Conservation (phyloP, 1,140 invertebrate species). For the Spodoptera litura region DNA sequence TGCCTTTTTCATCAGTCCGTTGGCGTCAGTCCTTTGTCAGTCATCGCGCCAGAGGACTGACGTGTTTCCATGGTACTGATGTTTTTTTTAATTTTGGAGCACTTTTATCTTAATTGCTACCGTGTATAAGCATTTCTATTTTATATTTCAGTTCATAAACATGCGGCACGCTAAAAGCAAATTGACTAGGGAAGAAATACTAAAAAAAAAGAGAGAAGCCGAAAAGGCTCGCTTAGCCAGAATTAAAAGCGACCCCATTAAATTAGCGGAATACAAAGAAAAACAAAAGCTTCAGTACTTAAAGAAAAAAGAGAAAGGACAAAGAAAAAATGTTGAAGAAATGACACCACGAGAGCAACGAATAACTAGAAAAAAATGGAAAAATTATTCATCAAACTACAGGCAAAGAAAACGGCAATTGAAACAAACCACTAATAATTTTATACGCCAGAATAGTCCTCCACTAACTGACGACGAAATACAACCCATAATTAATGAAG, state of each 20-base stretch:
- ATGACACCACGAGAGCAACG: slow-evolving; percentile 51
- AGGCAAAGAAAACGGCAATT: slow-evolving; percentile 23
- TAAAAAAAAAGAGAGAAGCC: slow-evolving; percentile 53
- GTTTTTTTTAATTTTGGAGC: too few species aligned
- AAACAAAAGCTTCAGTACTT: slow-evolving; percentile 52
- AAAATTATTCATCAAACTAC: slow-evolving; percentile 44
- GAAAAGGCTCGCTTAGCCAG: slow-evolving; percentile 50
- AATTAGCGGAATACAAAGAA: slow-evolving; percentile 58
- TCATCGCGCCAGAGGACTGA: too few species aligned
- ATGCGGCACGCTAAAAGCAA: slow-evolving; percentile 39
- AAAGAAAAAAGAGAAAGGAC: slow-evolving; percentile 47
- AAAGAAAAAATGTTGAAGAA: slow-evolving; percentile 49
- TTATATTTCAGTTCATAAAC: too few species aligned
- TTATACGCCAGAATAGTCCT: slow-evolving; percentile 42
- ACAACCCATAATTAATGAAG: neutral
- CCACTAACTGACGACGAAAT: slow-evolving; percentile 37
- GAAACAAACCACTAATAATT: slow-evolving; percentile 38
- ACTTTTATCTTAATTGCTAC: too few species aligned
- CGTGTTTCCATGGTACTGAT: too few species aligned
- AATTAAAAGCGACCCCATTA: slow-evolving; percentile 55
- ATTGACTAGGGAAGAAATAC: slow-evolving; percentile 48
- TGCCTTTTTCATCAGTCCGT: too few species aligned
- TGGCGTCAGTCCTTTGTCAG: too few species aligned
- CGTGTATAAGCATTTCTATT: too few species aligned
- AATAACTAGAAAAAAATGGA: slow-evolving; percentile 48